phyloP scores from a whole-genome alignment of 1,140 invertebrate species.

The Glossosoma conforme region DNA sequence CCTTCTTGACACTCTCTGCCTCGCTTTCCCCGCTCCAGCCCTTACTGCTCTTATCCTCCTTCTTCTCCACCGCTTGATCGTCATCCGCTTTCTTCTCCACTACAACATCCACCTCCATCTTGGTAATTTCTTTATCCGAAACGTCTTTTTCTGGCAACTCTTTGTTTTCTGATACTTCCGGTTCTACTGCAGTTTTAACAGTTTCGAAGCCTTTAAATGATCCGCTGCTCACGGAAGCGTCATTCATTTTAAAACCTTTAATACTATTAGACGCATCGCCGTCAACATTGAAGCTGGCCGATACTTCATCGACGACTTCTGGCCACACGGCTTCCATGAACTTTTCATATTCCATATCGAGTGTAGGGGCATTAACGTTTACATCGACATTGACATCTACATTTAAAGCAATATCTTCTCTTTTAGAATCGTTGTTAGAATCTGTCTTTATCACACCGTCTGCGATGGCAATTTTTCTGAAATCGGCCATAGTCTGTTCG shows the following conservation, averaged over 20 bases:
- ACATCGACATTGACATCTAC: too few species aligned
- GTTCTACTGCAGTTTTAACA: too few species aligned
- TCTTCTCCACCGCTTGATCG: conserved; percentile 7
- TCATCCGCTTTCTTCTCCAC: background rate
- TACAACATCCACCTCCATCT: background rate
- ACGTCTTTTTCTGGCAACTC: conserved; percentile 1
- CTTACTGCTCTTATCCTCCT: conserved; percentile 2
- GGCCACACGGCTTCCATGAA: conserved; percentile 30
- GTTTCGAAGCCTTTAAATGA: conserved; percentile 1
- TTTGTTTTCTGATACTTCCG: background rate
- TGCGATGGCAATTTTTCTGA: background rate
- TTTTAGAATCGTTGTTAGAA: too few species aligned
- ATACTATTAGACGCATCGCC: background rate
- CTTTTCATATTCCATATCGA: conserved; percentile 29
- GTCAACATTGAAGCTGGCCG: background rate
- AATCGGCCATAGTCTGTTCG: conserved; percentile 2
- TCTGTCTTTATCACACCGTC: background rate
- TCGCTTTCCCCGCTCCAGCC: conserved; percentile 19
- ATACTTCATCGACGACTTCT: conserved; percentile 11
- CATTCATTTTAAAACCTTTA: background rate
- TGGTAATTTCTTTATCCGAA: background rate
- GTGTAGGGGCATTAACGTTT: background rate
- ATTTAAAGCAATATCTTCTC: too few species aligned
- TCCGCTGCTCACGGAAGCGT: background rate
- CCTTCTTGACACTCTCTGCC: background rate